Percentiles rank a stretch among this genome's conserved stretches.
Evolutionary conservation across 2,888 invertebrate species (phyloP).

Genomic region (Chesias legatella): DNA sequence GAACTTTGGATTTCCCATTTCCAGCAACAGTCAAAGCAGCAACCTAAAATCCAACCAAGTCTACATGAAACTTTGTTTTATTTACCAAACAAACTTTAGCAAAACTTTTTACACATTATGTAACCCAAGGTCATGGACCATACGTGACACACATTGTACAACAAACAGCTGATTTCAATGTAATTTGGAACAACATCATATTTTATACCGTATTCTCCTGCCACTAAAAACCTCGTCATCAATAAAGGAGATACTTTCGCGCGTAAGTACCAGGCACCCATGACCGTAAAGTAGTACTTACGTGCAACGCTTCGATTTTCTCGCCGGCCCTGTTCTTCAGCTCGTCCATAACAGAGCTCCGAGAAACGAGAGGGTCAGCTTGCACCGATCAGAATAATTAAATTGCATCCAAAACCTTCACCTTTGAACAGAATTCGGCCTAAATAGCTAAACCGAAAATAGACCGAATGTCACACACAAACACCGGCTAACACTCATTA

Average conservation of each 20-base stretch:
- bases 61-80: constrained; percentile 1
- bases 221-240: constrained; percentile 35
- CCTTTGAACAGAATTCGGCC: constrained; percentile 72
- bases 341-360: constrained; percentile 66
- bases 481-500: constrained; percentile 32
- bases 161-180: constrained; percentile 27
- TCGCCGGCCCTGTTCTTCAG: constrained; percentile 68
- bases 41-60: constrained; percentile 37
- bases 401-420: constrained; percentile 67
- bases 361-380: constrained; percentile 45
- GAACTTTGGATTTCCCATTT: constrained; percentile 52
- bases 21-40: constrained; percentile 65
- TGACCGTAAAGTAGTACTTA: constrained; percentile 51
- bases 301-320: constrained; percentile 71
- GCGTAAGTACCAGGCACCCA: constrained; percentile 51
- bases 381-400: constrained; percentile 52
- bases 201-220: constrained; percentile 24
- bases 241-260: constrained; percentile 46
- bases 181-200: constrained; percentile 15
- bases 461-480: constrained; percentile 55
- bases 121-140: constrained; percentile 51
- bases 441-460: constrained; percentile 68
- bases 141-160: constrained; percentile 42
- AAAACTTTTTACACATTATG: constrained; percentile 38
- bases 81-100: constrained; percentile 8